phyloP scores from a whole-genome alignment of 2,113 vertebrate species.

The Engraulis encrasicolus region DNA sequence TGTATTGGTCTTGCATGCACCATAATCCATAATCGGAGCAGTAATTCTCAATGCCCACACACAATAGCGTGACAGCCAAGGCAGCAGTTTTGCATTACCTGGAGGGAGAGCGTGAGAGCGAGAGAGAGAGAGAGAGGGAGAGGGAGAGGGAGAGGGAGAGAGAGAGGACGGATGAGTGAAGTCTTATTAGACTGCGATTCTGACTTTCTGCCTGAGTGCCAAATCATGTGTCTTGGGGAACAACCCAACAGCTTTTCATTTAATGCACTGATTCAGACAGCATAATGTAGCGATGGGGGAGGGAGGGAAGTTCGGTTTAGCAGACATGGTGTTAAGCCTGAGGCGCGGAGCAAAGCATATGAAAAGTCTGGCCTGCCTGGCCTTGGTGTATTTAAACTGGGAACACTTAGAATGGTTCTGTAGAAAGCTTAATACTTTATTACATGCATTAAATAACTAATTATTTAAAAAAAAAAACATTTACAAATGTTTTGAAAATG shows the following conservation, averaged over 20 bases:
- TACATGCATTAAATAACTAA: too few relatives aligned
- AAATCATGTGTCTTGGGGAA: background rate
- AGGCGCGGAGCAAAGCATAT: background rate
- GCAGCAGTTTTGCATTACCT: background rate
- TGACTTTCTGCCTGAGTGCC: background rate
- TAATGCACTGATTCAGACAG: background rate
- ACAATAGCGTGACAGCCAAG: background rate
- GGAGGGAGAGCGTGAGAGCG: too few relatives aligned
- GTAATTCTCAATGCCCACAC: background rate
- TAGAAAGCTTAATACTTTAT: too few relatives aligned
- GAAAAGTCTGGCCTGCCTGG: conserved; percentile 17
- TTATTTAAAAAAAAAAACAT: too few relatives aligned
- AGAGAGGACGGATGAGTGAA: background rate
- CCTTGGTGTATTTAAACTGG: background rate
- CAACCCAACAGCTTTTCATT: background rate
- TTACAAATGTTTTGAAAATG: too few relatives aligned
- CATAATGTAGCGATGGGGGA: background rate
- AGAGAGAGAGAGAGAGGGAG: too few relatives aligned
- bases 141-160: too few relatives aligned
- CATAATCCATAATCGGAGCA: background rate
- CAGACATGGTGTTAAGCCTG: background rate
- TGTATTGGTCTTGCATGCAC: background rate
- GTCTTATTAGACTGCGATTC: background rate
- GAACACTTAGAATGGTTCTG: too few relatives aligned
- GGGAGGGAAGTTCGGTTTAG: background rate